Conservation (phyloP, 2,113 vertebrate species). For the Varanus salvator region DNA sequence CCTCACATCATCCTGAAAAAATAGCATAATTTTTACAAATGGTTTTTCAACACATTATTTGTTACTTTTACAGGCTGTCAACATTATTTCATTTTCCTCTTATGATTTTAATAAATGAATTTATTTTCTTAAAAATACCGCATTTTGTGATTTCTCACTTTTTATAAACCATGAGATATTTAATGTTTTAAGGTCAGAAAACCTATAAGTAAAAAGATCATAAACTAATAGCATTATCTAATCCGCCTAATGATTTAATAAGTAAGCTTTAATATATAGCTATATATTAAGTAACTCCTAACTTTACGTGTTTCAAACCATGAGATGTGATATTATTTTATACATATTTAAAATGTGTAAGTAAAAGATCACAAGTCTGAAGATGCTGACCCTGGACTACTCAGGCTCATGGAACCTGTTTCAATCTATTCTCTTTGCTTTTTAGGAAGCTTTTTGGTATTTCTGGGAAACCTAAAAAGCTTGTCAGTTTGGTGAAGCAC, state of each 20-base stretch:
- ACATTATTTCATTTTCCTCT: too few relatives aligned
- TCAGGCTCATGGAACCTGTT: not conserved
- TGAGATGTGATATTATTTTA: not conserved
- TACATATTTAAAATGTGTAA: not conserved
- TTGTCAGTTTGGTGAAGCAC: constrained; percentile 1
- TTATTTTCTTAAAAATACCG: not conserved
- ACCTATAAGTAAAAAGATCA: not conserved
- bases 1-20: not conserved
- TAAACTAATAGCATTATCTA: not conserved
- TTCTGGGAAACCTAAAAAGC: not conserved
- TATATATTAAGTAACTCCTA: too few relatives aligned
- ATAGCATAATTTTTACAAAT: not conserved
- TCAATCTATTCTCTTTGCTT: not conserved
- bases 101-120: not conserved
- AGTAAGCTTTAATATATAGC: too few relatives aligned
- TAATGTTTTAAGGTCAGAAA: not conserved
- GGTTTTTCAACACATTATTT: too few relatives aligned
- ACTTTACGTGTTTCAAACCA: not conserved
- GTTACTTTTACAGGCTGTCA: too few relatives aligned
- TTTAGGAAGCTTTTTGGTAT: not conserved
- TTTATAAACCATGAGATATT: not conserved
- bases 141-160: not conserved
- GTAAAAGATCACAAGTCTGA: not conserved
- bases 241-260: too few relatives aligned
- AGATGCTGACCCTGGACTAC: not conserved